Evolutionary conservation across 2,797 vertebrate species (phyloP), one percentile per base, ranked within the genome.

Genomic region (Microchirus variegatus): DNA sequence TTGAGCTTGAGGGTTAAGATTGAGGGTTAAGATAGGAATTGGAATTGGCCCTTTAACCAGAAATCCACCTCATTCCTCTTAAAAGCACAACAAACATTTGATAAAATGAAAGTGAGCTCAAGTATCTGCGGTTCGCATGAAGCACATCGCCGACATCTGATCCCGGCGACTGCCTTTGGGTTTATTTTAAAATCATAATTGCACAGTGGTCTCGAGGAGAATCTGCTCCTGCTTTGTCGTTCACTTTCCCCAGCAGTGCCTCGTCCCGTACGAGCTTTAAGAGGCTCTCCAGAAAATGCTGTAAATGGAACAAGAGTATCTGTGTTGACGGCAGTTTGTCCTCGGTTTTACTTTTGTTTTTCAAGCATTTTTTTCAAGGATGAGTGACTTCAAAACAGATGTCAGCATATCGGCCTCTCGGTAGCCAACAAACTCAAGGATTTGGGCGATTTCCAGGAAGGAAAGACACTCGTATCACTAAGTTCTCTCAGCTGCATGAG

Each of bases 331-430:
- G 59, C 53, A 6, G 31, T 63, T 75, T 54, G 45, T 56, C 18
- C 49, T 59, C 51, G 4, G 36, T 67, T 80, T 80, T 15, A 56
- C 59, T 63, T 75, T 31, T 56, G 47, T 66, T 65, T 47, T 50
- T 60, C 17, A n/a, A 38, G 22, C 46, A 22, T 72, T 75, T 72
- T 75, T 72, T 63, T 10, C 52, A 68, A 66, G 46, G 63, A 53
- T 59, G 59, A 77, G 44, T 52, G 55, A 54, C 53, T 59, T 40
- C 22, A 40, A 65, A 22, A 57, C 42, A 51, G 19, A 53, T 72
- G 61, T 66, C 63, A 77, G 74, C 69, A 67, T n/a, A n/a, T 41
- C 53, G 38, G 49, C 50, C 43, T 51, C 16, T 31, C 17, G 5
- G 8, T 31, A 31, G 5, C 31, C 31, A 31, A 31, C 7, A 6